Evolutionary conservation across 92 coral and sea anemone genomes (phyloP), one percentile per base, ranked within the genome.

Genomic region (Micromussa lordhowensis): DNA sequence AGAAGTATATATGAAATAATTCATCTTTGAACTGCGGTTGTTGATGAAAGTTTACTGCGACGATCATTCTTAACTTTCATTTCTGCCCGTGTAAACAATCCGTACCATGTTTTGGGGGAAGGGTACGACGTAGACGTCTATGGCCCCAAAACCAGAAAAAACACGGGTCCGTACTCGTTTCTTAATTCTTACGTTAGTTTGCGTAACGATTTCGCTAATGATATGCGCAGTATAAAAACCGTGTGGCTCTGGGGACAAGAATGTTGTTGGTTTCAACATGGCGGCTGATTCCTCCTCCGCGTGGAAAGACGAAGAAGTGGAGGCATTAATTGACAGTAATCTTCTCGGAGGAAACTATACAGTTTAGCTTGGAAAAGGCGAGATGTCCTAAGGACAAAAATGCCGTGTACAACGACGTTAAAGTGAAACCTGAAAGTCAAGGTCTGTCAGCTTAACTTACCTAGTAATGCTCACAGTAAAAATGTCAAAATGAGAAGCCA

Each of bases 311-410:
- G 72, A 80, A 80, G 83, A 80, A 14, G 83, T 80, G 26, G 51
- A 77, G 64, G 21, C 53, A n/a, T n/a, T n/a, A n/a, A 73, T 77
- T 84, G 48, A 36, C 72, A 70, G 79, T 71, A 55, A 76, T 84
- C 53, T 84, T 84, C 35, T 68, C 83, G 53, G 83, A 59, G 12
- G 72, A 80, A 40, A 80, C 72, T 31, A 80, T 80, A 26, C 87
- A 84, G 51, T 35, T 84, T 34, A 75, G 87, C 38, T 61, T 84
- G 29, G 79, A 84, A 49, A 70, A 84, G 44, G 87, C 87, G 53
- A 85, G 57, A 85, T 85, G 81, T 57, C 88, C 88, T 14, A 85
- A 85, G 32, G 88, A 85, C 82, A 85, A 85, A 40, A 85, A 55
- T 51, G 74, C 83, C 32, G 83, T 80, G 51, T 80, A 80, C 83